Evolutionary conservation across 1,140 invertebrate species (phyloP).

Genomic region (Wasmannia auropunctata): DNA sequence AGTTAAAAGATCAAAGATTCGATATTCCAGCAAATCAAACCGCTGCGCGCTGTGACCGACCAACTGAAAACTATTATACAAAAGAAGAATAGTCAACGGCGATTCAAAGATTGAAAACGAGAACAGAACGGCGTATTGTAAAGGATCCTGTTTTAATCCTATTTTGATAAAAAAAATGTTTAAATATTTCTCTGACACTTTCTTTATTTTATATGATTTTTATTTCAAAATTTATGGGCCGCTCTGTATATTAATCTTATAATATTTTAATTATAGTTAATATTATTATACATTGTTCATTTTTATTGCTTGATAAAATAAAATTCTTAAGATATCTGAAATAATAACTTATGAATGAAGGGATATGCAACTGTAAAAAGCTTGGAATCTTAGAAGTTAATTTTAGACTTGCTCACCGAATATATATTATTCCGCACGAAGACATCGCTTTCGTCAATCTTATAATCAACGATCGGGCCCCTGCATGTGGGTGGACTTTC

Average conservation of each 20-base stretch:
- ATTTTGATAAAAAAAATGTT: too few species aligned
- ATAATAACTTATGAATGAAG: not conserved
- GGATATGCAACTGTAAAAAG: not conserved
- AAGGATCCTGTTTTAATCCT: too few species aligned
- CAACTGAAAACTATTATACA: too few species aligned
- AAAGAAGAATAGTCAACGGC: too few species aligned
- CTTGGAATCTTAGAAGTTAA: not conserved
- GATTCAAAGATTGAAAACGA: too few species aligned
- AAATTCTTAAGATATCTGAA: not conserved
- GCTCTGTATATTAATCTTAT: not conserved
- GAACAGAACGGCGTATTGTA: too few species aligned
- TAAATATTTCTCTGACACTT: too few species aligned
- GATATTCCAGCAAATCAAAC: too few species aligned
- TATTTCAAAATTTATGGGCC: too few species aligned
- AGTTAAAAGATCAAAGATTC: too few species aligned
- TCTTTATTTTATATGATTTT: too few species aligned
- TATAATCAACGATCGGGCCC: slow-evolving; percentile 63
- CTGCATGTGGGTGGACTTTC: slow-evolving; percentile 55
- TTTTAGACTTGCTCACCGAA: slow-evolving; percentile 58
- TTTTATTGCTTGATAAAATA: not conserved
- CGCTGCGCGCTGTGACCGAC: too few species aligned
- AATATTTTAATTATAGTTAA: not conserved
- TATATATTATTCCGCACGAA: slow-evolving; percentile 26
- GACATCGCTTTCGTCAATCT: slow-evolving; percentile 31
- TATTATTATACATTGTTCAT: not conserved